Percentiles rank a stretch among this genome's conserved stretches.
Conservation (phyloP, 1,140 invertebrate genomes). For the Euwallacea similis region DNA sequence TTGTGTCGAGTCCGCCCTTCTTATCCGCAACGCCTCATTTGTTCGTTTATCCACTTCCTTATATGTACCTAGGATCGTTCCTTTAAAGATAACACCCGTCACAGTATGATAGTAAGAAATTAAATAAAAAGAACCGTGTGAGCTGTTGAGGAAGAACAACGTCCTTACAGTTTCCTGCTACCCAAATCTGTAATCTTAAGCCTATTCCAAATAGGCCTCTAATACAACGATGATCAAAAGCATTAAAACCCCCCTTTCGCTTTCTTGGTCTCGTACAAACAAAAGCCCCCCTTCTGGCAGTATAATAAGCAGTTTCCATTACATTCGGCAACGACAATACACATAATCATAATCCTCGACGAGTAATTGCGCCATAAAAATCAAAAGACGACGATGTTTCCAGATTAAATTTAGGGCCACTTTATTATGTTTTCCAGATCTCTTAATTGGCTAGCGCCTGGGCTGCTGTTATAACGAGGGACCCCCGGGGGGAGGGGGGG, state of each 20-base stretch:
- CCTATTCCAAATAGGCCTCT: too few species aligned
- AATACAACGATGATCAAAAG: not conserved
- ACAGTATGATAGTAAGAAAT: too few species aligned
- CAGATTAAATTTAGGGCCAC: constrained; percentile 18
- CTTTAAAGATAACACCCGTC: too few species aligned
- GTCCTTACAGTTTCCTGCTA: too few species aligned
- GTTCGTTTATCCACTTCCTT: too few species aligned
- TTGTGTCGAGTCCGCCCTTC: too few species aligned
- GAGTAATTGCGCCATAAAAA: constrained; percentile 7
- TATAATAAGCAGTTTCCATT: constrained; percentile 5
- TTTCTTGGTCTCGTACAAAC: not conserved
- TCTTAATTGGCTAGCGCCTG: constrained; percentile 11
- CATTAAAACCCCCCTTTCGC: not conserved
- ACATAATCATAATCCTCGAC: constrained; percentile 7
- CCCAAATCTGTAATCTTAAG: too few species aligned
- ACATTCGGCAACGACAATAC: constrained; percentile 7
- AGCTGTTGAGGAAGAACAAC: too few species aligned
- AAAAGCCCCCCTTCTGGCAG: constrained; percentile 1
- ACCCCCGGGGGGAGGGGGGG: not conserved
- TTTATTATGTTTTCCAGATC: constrained; percentile 22
- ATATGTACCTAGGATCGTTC: too few species aligned
- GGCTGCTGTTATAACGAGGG: not conserved
- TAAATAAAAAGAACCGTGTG: too few species aligned
- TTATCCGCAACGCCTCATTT: too few species aligned
- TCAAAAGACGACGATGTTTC: constrained; percentile 15